phyloP scores from a whole-genome alignment of 1,140 invertebrate genomes.

The Schlechtendalia chinensis region DNA sequence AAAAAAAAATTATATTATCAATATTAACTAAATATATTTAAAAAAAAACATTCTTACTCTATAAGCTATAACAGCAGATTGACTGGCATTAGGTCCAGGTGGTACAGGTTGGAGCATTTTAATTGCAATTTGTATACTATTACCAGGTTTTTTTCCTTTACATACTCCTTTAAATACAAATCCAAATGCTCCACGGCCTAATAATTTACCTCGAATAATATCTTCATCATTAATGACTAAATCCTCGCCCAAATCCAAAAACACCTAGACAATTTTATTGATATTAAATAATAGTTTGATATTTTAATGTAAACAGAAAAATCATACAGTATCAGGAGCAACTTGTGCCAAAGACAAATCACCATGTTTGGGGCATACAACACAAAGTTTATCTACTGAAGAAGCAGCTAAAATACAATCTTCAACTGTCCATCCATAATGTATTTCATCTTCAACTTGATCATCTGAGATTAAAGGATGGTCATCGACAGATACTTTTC shows the following conservation, averaged over 20 bases:
- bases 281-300: neutral
- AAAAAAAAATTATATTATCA: constrained; percentile 20
- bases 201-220: constrained; percentile 72
- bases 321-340: constrained; percentile 76
- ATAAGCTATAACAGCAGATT: constrained; percentile 73
- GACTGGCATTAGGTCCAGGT: constrained; percentile 73
- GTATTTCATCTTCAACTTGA: constrained; percentile 55
- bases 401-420: constrained; percentile 85
- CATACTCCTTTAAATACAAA: constrained; percentile 88
- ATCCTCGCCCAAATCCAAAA: constrained; percentile 81
- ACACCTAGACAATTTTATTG: constrained; percentile 62
- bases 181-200: constrained; percentile 96
- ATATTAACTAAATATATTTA: constrained; percentile 17
- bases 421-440: constrained; percentile 84
- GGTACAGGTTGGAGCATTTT: constrained; percentile 94
- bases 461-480: constrained; percentile 60
- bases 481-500: constrained; percentile 79
- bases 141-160: constrained; percentile 62
- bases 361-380: constrained; percentile 73
- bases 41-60: constrained; percentile 61
- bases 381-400: constrained; percentile 65
- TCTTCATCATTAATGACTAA: constrained; percentile 77
- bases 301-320: neutral
- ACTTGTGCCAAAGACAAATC: constrained; percentile 71
- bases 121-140: constrained; percentile 77